Conservation (phyloP, 2,888 invertebrate species). For the Volucella zonaria region DNA sequence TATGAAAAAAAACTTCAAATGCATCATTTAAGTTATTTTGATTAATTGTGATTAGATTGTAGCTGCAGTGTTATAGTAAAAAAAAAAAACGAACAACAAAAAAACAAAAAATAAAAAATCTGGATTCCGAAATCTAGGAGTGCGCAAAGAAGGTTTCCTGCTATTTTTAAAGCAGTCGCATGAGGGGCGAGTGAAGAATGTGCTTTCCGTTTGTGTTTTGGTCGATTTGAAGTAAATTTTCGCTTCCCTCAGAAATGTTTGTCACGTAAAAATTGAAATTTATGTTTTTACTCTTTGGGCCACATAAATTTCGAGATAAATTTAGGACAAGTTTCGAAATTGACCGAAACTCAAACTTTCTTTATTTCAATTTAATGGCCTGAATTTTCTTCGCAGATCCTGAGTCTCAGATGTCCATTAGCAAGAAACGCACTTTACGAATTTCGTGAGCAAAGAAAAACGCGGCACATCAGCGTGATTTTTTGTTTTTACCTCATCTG, state of each 20-base stretch:
- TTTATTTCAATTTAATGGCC: too few species aligned
- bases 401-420: too few species aligned
- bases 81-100: too few species aligned
- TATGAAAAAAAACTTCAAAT: slow-evolving; percentile 60
- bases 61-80: slow-evolving; percentile 14
- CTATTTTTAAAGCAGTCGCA: slow-evolving; percentile 52
- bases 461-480: too few species aligned
- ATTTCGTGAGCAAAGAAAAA: too few species aligned
- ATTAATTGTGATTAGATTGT: slow-evolving; percentile 71
- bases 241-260: slow-evolving; percentile 35
- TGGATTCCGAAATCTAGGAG: too few species aligned
- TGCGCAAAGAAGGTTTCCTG: background rate
- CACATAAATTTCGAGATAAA: slow-evolving; percentile 61
- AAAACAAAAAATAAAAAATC: too few species aligned
- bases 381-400: too few species aligned
- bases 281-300: slow-evolving; percentile 58
- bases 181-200: background rate
- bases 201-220: slow-evolving; percentile 39
- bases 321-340: slow-evolving; percentile 37
- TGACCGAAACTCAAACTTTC: slow-evolving; percentile 6
- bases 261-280: slow-evolving; percentile 51
- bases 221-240: slow-evolving; percentile 54
- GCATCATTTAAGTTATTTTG: slow-evolving; percentile 71
- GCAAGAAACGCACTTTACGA: too few species aligned
- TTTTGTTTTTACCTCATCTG: too few species aligned